Base-by-base conservation (phyloP, 2,888 invertebrate genomes). In the Microctonus brassicae region DNA sequence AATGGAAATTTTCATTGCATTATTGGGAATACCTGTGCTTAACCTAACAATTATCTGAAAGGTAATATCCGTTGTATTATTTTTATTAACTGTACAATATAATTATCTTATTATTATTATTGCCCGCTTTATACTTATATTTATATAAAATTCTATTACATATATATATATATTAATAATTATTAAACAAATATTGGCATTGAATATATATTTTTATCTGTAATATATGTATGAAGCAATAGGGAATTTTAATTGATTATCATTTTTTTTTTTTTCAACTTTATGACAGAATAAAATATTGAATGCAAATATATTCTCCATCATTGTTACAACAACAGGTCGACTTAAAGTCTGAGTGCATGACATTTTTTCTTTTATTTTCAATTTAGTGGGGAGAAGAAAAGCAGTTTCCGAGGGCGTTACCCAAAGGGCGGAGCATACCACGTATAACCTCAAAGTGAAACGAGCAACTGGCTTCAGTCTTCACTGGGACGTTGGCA, bases 401-500 rank as follows among this genome's bases (percentile, higher is more conserved):
- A 7, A 47, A n/a, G 17, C 5, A 47, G 17, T n/a, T 3, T 9
- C 17, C 5, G 17, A 20, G 57, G 66, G 66, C 66, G 71, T 60
- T 33, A 24, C 71, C 61, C 3, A 29, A 24, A 55, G 13, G 66
- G 66, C 66, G 81, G 75, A 77, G 77, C 71, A 24, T 69, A 20
- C 42, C 29, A 64, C 66, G 74, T 58, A 65, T 62, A 60, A 63
- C 39, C 69, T 55, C 63, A 61, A 62, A 47, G 65, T 61, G 63
- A 47, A 65, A 55, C 64, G 39, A 57, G 52, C 33, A n/a, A 57
- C 62, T 26, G 36, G 55, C 29, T 52, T 69, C 76, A 86, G 86
- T 86, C 81, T 79, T 80, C 78, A 77, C 76, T 73, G 82, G 79
- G 80, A 81, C 82, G 79, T 75, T 74, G 80, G 57, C 67, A 72